phyloP scores from a whole-genome alignment of 2,113 vertebrate genomes.

The Amphilophus citrinellus region DNA sequence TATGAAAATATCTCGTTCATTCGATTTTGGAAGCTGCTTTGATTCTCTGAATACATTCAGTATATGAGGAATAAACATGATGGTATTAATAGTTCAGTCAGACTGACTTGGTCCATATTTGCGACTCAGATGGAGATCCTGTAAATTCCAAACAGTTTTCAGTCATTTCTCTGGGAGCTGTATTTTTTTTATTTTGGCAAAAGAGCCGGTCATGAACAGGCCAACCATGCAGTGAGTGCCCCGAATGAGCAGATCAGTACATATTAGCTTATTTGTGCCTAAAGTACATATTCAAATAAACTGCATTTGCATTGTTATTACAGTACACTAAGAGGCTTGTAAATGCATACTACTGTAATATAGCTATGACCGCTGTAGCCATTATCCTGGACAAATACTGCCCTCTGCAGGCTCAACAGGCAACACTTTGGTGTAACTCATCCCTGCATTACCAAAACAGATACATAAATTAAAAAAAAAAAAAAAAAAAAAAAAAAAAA shows the following conservation, averaged over 20 bases:
- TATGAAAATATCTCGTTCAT: background rate
- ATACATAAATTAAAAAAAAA: background rate
- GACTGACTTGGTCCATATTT: background rate
- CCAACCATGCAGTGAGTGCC: background rate
- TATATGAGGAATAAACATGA: background rate
- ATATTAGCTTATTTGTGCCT: background rate
- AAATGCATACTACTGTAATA: background rate
- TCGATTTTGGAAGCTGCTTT: background rate
- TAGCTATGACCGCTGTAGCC: background rate
- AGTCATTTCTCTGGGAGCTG: background rate
- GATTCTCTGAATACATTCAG: background rate
- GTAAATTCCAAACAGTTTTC: background rate
- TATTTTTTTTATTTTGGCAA: background rate
- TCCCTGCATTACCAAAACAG: background rate
- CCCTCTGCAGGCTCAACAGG: constrained; percentile 42
- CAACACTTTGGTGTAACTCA: background rate
- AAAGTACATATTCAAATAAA: background rate
- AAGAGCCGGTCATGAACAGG: background rate
- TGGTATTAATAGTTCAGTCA: background rate
- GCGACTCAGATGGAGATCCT: background rate
- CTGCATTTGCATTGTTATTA: background rate
- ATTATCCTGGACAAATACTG: background rate
- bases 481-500: background rate
- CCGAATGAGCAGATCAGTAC: background rate
- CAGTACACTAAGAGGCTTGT: background rate